Evolutionary conservation across 2,888 invertebrate species (phyloP).

Genomic region (Xestia ashworthii): DNA sequence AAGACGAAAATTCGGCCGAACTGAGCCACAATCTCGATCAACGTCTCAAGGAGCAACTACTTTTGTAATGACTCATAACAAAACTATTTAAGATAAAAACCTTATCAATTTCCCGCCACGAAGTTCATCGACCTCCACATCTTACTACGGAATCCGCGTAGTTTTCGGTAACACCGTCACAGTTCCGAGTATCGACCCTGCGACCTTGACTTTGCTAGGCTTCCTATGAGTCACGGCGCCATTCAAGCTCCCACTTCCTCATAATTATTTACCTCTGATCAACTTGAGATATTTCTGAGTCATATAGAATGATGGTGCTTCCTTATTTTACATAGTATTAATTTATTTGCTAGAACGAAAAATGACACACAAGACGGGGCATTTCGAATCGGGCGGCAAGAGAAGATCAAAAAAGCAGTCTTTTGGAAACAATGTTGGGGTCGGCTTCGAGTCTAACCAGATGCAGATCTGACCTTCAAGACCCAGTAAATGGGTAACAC

Average conservation of each 20-base stretch:
- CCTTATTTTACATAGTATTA: not conserved
- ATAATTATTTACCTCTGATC: slow-evolving; percentile 19
- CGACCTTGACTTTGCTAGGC: slow-evolving; percentile 55
- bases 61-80: slow-evolving; percentile 18
- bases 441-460: not conserved
- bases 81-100: slow-evolving; percentile 8
- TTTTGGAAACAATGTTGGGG: not conserved
- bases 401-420: not conserved
- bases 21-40: not conserved
- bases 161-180: slow-evolving; percentile 37
- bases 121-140: slow-evolving; percentile 48
- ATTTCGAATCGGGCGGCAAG: not conserved
- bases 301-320: slow-evolving; percentile 23
- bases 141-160: slow-evolving; percentile 45
- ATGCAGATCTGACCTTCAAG: not conserved
- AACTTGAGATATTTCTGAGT: slow-evolving; percentile 51
- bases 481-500: not conserved
- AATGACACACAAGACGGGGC: not conserved
- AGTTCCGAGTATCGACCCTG: slow-evolving; percentile 52
- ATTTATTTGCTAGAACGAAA: slow-evolving; percentile 4
- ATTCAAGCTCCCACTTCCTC: slow-evolving; percentile 41
- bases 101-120: slow-evolving; percentile 25
- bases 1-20: not conserved
- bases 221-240: slow-evolving; percentile 56
- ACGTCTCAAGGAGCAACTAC: not conserved